These are phyloP conservation scores for Montipora efflorescens DNA, from an alignment of 64 coral and sea anemone species.

Conservation along the genomic window DNA sequence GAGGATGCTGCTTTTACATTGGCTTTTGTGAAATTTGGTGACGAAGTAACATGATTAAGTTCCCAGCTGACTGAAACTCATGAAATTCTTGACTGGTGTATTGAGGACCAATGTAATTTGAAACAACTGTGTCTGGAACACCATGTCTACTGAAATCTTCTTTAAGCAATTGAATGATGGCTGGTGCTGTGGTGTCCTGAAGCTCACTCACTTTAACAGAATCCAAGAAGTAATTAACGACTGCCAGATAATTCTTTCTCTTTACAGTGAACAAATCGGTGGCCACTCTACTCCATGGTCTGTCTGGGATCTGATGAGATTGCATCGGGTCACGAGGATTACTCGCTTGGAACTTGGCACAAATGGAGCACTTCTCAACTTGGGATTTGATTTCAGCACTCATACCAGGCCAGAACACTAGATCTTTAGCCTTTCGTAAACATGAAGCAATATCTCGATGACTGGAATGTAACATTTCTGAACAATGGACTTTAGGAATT, in stretches of 20 bases:
- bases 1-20: conserved; percentile 28
- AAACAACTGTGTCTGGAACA: conserved; percentile 33
- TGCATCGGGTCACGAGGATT: conserved; percentile 22
- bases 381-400: neutral
- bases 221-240: conserved; percentile 71
- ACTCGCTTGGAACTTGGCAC: neutral
- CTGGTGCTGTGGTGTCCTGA: neutral
- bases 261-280: conserved; percentile 57
- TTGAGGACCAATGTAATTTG: conserved; percentile 59
- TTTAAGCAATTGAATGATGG: conserved; percentile 65
- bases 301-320: neutral
- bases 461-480: conserved; percentile 76
- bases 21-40: conserved; percentile 29
- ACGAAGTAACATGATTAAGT: conserved; percentile 45
- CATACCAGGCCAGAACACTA: conserved; percentile 72
- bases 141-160: conserved; percentile 67
- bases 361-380: no score
- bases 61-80: conserved; percentile 57
- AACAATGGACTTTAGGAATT: conserved; percentile 54
- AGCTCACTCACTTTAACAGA: conserved; percentile 51
- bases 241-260: conserved; percentile 47
- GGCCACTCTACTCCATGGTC: neutral
- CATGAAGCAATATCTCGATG: conserved; percentile 59
- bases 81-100: conserved; percentile 48
- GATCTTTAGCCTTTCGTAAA: conserved; percentile 55